Evolutionary conservation across 2,797 vertebrate species (phyloP), one percentile per base, ranked within the genome.

Genomic region (Bovichtus variegatus): DNA sequence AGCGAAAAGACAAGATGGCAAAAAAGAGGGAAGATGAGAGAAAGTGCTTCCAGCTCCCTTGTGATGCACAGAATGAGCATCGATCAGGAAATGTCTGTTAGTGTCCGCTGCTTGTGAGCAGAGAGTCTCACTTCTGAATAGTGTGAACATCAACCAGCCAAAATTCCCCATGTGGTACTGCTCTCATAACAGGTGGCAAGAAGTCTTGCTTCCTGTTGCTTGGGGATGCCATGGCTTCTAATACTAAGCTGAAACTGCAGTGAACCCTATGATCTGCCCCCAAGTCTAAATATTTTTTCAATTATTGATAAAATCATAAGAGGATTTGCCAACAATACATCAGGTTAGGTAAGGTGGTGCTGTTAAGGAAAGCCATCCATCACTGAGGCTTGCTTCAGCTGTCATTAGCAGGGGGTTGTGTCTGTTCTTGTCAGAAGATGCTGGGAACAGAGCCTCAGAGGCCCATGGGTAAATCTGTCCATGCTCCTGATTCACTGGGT

Each of bases 391-490:
- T 66, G 66, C 77, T 76, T 84, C 74, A 81, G 80, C 75, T 92
- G 85, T 93, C 86, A 83, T 90, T 86, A 86, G 51, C 82, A 71
- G 58, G 69, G 66, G 80, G 81, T 69, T 85, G 60, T 90, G 93
- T 88, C 90, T 92, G 84, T 89, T 93, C 93, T 89, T 92, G 91
- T 93, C 83, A 77, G 50, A 38, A 76, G 89, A 82, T 91, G 84
- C 85, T 91, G 84, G 84, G 73, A 93, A 94, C 78, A 85, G 72
- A 83, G 80, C 80, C 87, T 87, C 49, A n/a, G 83, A 90, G 87
- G 89, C 90, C 85, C 81, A 54, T 89, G 88, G 86, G 87, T 93
- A 94, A 93, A 92, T 91, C 88, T 89, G 82, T 90, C 90, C 82
- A 34, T 91, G 91, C 71, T 62, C 77, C 83, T 94, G 91, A 95